Conservation (phyloP, 2,888 invertebrate species). For the Capitulum mitella region DNA sequence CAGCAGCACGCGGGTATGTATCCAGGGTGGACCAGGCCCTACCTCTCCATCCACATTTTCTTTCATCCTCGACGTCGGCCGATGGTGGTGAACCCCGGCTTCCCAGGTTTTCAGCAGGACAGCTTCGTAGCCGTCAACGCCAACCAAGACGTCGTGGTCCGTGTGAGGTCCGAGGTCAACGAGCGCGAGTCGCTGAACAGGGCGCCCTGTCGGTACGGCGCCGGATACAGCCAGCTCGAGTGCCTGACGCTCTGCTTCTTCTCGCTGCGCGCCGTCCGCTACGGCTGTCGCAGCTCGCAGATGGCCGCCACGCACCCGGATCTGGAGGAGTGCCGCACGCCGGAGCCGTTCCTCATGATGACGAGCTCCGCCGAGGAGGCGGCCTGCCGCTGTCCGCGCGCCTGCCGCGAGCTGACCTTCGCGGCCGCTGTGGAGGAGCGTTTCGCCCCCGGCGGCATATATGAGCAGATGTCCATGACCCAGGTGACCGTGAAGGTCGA, state of each 20-base stretch:
- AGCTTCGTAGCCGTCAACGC: background rate
- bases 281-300: background rate
- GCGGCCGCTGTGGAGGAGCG: no score
- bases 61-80: background rate
- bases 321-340: background rate
- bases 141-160: background rate
- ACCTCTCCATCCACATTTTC: background rate
- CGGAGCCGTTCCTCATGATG: background rate
- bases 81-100: background rate
- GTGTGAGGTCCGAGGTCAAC: background rate
- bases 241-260: background rate
- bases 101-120: background rate
- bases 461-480: background rate
- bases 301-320: background rate
- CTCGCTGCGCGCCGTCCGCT: background rate
- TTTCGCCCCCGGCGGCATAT: accelerated
- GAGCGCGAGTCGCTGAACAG: background rate
- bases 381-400: background rate
- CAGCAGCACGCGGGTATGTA: background rate
- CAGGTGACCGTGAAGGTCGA: background rate
- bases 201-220: background rate
- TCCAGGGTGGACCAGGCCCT: background rate
- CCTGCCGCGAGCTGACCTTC: background rate
- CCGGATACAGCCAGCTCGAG: background rate
- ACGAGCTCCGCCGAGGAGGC: background rate